A percentile compares a stretch with the other conserved stretches of the same genome.
Evolutionary conservation across 1,140 invertebrate species (phyloP).

Genomic region (Cydia pomonella): DNA sequence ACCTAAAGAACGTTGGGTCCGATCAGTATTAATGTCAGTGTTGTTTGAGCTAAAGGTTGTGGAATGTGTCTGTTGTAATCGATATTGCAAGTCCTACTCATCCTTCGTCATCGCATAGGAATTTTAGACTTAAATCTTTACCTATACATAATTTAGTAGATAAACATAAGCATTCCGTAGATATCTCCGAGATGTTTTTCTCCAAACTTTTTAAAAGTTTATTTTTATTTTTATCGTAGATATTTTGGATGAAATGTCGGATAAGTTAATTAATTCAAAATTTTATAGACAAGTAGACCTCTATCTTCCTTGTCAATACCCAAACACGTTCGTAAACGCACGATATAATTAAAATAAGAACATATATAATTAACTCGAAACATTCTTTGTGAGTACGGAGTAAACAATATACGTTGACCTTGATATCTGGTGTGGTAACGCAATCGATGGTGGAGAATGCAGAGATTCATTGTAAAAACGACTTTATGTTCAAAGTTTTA

Average conservation of each 20-base stretch:
- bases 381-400: background rate
- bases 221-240: background rate
- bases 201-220: background rate
- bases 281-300: background rate
- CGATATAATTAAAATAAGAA: constrained; percentile 11
- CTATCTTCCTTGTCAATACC: background rate
- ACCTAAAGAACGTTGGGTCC: background rate
- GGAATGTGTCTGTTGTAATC: constrained; percentile 7
- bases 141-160: background rate
- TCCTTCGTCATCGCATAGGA: constrained; percentile 16
- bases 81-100: background rate
- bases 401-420: constrained; percentile 8
- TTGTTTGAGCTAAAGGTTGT: background rate
- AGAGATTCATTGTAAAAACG: background rate
- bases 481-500: background rate
- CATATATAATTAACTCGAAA: background rate
- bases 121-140: background rate
- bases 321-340: background rate
- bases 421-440: background rate
- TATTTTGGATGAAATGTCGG: background rate
- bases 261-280: background rate
- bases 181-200: background rate
- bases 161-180: background rate
- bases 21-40: constrained; percentile 1
- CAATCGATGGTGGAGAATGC: background rate